A percentile compares a stretch with the other conserved stretches of the same genome.
phyloP scores from a whole-genome alignment of 2,797 vertebrate genomes.

The Melanotaenia pygmaea region DNA sequence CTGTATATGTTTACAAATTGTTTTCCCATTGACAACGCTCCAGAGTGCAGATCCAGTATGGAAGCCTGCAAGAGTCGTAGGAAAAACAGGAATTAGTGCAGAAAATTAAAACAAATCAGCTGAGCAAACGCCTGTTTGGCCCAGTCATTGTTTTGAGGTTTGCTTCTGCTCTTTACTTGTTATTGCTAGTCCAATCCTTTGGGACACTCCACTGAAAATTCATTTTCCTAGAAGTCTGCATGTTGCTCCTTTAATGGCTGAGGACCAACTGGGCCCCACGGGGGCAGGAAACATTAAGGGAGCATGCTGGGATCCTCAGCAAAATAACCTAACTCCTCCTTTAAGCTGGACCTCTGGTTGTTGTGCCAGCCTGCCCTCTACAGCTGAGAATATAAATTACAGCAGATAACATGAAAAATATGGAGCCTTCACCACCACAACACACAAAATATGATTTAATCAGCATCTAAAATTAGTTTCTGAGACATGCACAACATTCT shows the following conservation, averaged over 20 bases:
- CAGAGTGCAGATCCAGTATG: slow-evolving; percentile 95
- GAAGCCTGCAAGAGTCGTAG: slow-evolving; percentile 86
- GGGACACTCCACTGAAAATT: slow-evolving; percentile 40
- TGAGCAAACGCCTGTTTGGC: slow-evolving; percentile 5
- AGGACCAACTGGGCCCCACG: slow-evolving; percentile 25
- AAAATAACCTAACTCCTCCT: too few species aligned
- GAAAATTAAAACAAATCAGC: slow-evolving; percentile 15
- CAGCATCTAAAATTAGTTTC: not conserved
- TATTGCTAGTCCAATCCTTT: slow-evolving; percentile 38
- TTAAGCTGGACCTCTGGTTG: not conserved
- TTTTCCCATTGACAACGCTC: slow-evolving; percentile 93
- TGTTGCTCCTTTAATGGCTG: slow-evolving; percentile 31
- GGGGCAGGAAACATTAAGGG: not conserved
- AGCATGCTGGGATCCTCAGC: slow-evolving; percentile 9
- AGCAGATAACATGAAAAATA: not conserved
- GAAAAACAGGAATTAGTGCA: not conserved
- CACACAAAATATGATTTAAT: not conserved
- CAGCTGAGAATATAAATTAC: slow-evolving; percentile 33
- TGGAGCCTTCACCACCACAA: not conserved
- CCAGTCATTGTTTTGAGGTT: not conserved
- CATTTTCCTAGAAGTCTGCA: slow-evolving; percentile 37
- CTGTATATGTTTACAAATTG: slow-evolving; percentile 98
- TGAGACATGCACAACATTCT: too few species aligned
- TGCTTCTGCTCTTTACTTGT: slow-evolving; percentile 38
- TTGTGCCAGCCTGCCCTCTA: slow-evolving; percentile 67